Conservation (phyloP, 2,888 invertebrate species). For the Hirtodrosophila trivittata region DNA sequence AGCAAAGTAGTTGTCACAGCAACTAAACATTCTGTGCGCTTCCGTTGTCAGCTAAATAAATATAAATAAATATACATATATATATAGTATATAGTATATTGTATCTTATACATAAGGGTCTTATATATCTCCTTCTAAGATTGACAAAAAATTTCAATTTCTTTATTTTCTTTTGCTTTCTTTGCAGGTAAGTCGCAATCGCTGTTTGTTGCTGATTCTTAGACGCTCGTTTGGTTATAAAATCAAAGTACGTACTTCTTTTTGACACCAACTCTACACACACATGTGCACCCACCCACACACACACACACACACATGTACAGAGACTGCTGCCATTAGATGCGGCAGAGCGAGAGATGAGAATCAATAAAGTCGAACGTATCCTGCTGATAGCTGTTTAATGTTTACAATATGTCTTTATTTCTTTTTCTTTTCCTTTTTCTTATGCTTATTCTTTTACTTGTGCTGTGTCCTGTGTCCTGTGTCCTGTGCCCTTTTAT, state of each 20-base stretch:
- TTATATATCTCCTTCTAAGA: conserved; percentile 33
- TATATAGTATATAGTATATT: conserved; percentile 3
- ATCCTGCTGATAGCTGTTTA: conserved; percentile 79
- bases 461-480: no score
- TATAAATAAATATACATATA: conserved; percentile 45
- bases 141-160: conserved; percentile 73
- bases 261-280: conserved; percentile 48
- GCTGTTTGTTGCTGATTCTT: conserved; percentile 27
- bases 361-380: conserved; percentile 76
- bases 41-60: conserved; percentile 65
- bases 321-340: conserved; percentile 42
- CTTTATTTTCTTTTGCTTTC: conserved; percentile 45
- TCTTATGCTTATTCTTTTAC: not conserved
- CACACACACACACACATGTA: conserved; percentile 9
- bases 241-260: conserved; percentile 75
- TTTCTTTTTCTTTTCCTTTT: conserved; percentile 40
- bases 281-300: conserved; percentile 11
- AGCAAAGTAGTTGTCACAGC: conserved; percentile 68
- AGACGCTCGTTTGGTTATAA: conserved; percentile 67
- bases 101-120: no score
- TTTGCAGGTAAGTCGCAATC: conserved; percentile 66
- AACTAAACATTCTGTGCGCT: conserved; percentile 52
- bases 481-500: no score
- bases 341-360: conserved; percentile 47
- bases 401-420: conserved; percentile 80